These are phyloP conservation scores for Drosophila pegasa DNA, from an alignment of 2,888 invertebrate species.

Conservation along the genomic window DNA sequence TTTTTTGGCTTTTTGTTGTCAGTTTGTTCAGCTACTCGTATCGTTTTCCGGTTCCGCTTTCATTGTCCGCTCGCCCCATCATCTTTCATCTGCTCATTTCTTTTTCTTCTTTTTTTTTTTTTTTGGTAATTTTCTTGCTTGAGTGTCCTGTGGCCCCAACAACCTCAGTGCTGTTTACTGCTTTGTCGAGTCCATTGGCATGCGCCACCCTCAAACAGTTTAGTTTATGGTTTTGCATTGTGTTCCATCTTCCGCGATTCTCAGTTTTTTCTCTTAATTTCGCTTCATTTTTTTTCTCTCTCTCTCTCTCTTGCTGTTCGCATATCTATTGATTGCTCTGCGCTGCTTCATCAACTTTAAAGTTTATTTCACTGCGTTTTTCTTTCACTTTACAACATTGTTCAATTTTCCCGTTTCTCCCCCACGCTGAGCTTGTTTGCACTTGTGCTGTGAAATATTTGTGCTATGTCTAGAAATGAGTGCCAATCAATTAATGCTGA, in stretches of 20 bases:
- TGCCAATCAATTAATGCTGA: slow-evolving; percentile 25
- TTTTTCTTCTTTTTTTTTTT: slow-evolving; percentile 17
- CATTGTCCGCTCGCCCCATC: slow-evolving; percentile 35
- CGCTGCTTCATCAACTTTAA: slow-evolving; percentile 61
- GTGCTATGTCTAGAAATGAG: slow-evolving; percentile 14
- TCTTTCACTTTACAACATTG: slow-evolving; percentile 23
- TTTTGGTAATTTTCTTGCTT: slow-evolving; percentile 61
- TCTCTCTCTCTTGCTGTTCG: slow-evolving; percentile 13
- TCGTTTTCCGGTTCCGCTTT: slow-evolving; percentile 54
- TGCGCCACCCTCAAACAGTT: slow-evolving; percentile 48
- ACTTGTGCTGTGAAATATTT: slow-evolving; percentile 27
- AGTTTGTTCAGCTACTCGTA: slow-evolving; percentile 51
- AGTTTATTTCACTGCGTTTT: slow-evolving; percentile 50
- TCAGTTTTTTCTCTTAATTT: slow-evolving; percentile 9
- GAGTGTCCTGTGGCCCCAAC: slow-evolving; percentile 35
- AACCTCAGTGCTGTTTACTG: slow-evolving; percentile 27
- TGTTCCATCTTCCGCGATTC: slow-evolving; percentile 25
- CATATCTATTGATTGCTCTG: slow-evolving; percentile 48
- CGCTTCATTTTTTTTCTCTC: slow-evolving; percentile 32
- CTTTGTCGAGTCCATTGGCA: slow-evolving; percentile 47
- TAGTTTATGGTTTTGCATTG: slow-evolving; percentile 58
- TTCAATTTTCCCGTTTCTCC: slow-evolving; percentile 1
- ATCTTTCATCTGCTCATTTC: slow-evolving; percentile 53
- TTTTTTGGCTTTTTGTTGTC: slow-evolving; percentile 21
- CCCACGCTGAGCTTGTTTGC: slow-evolving; percentile 15